A percentile compares a stretch with the other conserved stretches of the same genome.
Conservation (phyloP, 2,113 vertebrate species). For the Perccottus glenii region DNA sequence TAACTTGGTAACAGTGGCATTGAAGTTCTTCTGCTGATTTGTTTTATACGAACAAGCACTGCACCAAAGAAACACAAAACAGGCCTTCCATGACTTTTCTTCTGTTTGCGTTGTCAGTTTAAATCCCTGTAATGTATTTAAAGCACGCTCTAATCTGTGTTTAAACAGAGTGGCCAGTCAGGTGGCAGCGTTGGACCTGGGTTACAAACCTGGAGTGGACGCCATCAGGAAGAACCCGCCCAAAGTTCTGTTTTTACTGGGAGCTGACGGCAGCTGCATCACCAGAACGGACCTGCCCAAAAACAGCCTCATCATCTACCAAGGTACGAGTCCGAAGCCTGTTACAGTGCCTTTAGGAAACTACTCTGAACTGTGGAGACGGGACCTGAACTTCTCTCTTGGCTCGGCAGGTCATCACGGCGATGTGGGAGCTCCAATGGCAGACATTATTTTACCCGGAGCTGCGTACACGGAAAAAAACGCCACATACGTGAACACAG, state of each 20-base stretch:
- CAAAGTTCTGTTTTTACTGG: constrained; percentile 91
- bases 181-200: constrained; percentile 95
- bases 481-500: constrained; percentile 94
- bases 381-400: too few species aligned
- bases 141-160: too few species aligned
- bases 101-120: too few species aligned
- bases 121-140: too few species aligned
- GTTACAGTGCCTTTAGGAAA: too few species aligned
- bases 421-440: constrained; percentile 91
- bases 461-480: constrained; percentile 96
- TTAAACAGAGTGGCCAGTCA: constrained; percentile 97
- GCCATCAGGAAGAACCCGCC: constrained; percentile 89
- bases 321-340: constrained; percentile 78
- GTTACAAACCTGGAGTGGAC: constrained; percentile 96
- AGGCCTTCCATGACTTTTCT: too few species aligned
- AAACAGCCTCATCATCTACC: constrained; percentile 92
- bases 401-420: constrained; percentile 89
- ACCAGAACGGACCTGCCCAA: constrained; percentile 92
- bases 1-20: too few species aligned
- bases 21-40: too few species aligned
- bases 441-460: constrained; percentile 92
- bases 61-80: too few species aligned
- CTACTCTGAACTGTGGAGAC: too few species aligned
- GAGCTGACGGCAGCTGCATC: constrained; percentile 91
- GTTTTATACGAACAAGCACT: too few species aligned